A percentile compares a stretch with the other conserved stretches of the same genome.
These are phyloP conservation scores for Drosophila lacertosa DNA, from an alignment of 1,140 invertebrate species.

Conservation along the genomic window DNA sequence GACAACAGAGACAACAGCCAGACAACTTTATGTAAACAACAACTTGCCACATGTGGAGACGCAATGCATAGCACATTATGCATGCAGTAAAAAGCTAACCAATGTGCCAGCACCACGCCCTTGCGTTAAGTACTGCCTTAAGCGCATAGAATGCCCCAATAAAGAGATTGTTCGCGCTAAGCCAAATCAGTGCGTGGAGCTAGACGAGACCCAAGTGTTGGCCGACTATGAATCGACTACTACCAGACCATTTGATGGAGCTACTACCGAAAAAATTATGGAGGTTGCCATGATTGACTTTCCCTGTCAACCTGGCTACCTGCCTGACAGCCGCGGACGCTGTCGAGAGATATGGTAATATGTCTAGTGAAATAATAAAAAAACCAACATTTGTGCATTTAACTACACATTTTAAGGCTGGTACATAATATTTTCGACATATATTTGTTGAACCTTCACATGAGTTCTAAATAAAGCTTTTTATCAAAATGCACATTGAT, in stretches of 20 bases:
- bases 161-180: constrained; percentile 41
- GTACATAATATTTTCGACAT: too few relatives aligned
- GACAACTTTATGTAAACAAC: constrained; percentile 59
- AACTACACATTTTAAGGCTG: too few relatives aligned
- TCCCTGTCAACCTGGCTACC: constrained; percentile 76
- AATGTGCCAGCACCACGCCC: constrained; percentile 50
- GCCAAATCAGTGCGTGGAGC: constrained; percentile 61
- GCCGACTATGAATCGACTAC: constrained; percentile 26
- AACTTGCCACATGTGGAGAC: constrained; percentile 51
- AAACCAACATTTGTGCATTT: neutral
- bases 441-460: too few relatives aligned
- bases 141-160: constrained; percentile 62
- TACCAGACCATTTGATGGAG: neutral
- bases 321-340: constrained; percentile 74
- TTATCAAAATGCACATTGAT: too few relatives aligned
- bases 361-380: neutral
- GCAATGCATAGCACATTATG: constrained; percentile 51
- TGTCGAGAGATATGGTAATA: constrained; percentile 78
- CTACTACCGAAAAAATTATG: constrained; percentile 51
- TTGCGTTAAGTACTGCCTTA: constrained; percentile 75
- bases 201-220: constrained; percentile 57
- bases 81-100: constrained; percentile 66
- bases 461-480: too few relatives aligned
- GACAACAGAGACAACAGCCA: constrained; percentile 34
- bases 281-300: constrained; percentile 80